Conservation (phyloP, 2,797 vertebrate species). For the Lepus townsendii region DNA sequence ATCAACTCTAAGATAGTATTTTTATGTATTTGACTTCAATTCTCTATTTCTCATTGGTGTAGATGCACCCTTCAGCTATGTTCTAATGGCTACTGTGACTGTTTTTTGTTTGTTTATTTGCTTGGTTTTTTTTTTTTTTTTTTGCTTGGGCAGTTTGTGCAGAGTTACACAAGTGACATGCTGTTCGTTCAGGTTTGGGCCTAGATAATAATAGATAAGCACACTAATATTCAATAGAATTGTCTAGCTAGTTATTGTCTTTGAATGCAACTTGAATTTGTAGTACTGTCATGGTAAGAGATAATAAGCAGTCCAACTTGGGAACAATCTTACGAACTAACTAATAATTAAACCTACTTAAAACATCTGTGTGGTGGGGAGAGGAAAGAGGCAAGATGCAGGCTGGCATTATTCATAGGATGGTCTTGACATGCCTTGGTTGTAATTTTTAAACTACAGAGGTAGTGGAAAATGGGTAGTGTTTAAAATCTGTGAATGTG, state of each 20-base stretch:
- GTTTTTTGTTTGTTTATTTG: not conserved
- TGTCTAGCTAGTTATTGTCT: not conserved
- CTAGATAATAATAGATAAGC: not conserved
- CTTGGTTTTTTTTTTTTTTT: too few relatives aligned
- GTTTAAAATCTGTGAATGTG: conserved; percentile 37
- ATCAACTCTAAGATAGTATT: not conserved
- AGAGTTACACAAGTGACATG: not conserved
- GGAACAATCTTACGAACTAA: not conserved
- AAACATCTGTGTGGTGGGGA: not conserved
- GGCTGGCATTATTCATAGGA: not conserved
- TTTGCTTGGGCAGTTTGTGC: not conserved
- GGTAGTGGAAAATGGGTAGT: not conserved
- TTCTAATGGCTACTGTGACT: not conserved
- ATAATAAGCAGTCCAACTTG: not conserved
- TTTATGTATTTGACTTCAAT: not conserved
- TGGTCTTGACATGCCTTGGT: not conserved
- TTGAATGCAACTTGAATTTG: conserved; percentile 27
- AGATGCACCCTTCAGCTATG: not conserved
- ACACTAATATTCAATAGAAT: not conserved
- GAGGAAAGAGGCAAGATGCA: not conserved
- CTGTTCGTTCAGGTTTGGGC: not conserved
- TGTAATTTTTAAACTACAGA: not conserved
- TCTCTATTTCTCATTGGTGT: not conserved
- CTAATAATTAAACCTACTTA: not conserved
- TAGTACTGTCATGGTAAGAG: not conserved